Base-by-base conservation (phyloP, 1,140 invertebrate genomes). In the Hyposmocoma kahamanoa region DNA sequence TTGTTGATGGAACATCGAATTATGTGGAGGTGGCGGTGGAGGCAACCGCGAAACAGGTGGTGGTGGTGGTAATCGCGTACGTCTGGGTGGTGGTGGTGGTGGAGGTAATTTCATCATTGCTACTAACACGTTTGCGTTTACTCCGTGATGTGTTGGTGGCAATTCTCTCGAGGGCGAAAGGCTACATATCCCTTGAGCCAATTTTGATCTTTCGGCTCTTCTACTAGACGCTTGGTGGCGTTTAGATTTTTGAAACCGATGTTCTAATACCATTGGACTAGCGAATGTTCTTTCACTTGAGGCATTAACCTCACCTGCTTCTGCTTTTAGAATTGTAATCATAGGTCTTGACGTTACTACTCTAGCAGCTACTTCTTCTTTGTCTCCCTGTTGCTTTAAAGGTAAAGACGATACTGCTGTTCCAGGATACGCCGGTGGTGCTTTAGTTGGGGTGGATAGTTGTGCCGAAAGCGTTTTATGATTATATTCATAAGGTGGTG, bases 1-100 rank as follows among this genome's bases (percentile, higher is more conserved):
- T 64, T 96, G 94, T 62, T 95, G 94, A 63, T 95, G 92, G 61
- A 95, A 96, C 43, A 95, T 92, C 54, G 95, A 94, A 20, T 92
- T 92, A 13, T 91, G 87, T 0, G 93, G 92, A 10, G 95, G 72
- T 44, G 89, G 89, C 1, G 89, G 89, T 0, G 89, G 88, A 1
- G 90, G 81, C 10, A 88, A 84, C 1, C 89, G 87, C 1, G 90
- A 87, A 8, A 88, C 88, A 2, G 89, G 89, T 18, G 86, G 86
- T 0, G 87, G 88, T 1, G 88, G 88, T 18, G 87, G 75, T 38
- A 85, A 75, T 5, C 87, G 79, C 2, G 88, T 83, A 2, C 88
- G 87, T 0, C 88, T 86, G 0, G 88, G 75, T 21, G 87, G 86
- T 1, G 89, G 87, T 4, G 89, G 86, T 0, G 88, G 87, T 4